Conservation (phyloP, 1,140 invertebrate genomes). For the Drosophila trapezifrons region DNA sequence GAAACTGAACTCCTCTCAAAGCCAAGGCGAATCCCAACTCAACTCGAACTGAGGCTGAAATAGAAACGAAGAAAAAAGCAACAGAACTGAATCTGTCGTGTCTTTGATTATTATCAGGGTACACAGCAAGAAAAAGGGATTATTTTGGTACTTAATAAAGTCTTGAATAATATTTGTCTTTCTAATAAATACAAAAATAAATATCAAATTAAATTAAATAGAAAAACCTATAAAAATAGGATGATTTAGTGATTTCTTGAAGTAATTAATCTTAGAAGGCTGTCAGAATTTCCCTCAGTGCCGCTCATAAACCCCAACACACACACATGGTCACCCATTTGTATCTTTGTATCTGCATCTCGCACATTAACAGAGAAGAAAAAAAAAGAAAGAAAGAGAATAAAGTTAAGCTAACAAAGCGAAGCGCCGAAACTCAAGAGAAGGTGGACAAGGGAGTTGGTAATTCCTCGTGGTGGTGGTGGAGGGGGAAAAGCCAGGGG, state of each 20-base stretch:
- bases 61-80: slow-evolving; percentile 10
- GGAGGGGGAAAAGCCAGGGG: background rate
- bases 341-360: slow-evolving; percentile 47
- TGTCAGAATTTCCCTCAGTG: slow-evolving; percentile 1
- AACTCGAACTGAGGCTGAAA: slow-evolving; percentile 8
- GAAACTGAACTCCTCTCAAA: slow-evolving; percentile 33
- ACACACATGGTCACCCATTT: slow-evolving; percentile 39
- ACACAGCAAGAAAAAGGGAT: background rate
- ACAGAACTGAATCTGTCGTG: slow-evolving; percentile 40
- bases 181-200: background rate
- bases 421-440: slow-evolving; percentile 30
- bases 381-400: slow-evolving; percentile 15
- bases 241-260: background rate
- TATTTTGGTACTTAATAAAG: background rate
- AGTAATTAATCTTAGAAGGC: background rate
- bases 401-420: slow-evolving; percentile 48
- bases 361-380: slow-evolving; percentile 26
- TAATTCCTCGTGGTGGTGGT: background rate
- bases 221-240: too few species aligned
- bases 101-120: slow-evolving; percentile 44
- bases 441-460: slow-evolving; percentile 11
- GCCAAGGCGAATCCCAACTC: slow-evolving; percentile 21
- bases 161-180: background rate
- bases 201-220: background rate
- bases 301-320: slow-evolving; percentile 29